Percentiles rank a stretch among this genome's conserved stretches.
These are phyloP conservation scores for Drosophila suzukii DNA, from an alignment of 1,140 invertebrate species.

Conservation along the genomic window DNA sequence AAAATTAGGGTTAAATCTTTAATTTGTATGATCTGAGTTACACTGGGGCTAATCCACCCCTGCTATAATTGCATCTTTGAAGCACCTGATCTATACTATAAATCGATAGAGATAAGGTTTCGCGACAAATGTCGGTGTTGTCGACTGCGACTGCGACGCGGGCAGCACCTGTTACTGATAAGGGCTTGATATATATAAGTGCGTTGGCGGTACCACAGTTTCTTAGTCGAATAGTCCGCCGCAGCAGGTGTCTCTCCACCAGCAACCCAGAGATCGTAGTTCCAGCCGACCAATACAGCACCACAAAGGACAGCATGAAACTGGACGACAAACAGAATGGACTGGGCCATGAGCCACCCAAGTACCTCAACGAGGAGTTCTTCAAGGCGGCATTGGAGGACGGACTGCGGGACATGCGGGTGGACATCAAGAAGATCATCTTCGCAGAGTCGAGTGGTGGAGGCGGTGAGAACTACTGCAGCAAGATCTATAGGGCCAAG, in stretches of 20 bases:
- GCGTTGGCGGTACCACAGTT: slow-evolving; percentile 52
- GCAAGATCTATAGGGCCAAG: slow-evolving; percentile 75
- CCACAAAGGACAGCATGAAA: slow-evolving; percentile 42
- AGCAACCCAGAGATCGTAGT: background rate
- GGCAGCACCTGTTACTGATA: slow-evolving; percentile 29
- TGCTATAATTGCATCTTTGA: background rate
- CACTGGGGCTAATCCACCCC: background rate
- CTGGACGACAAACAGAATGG: slow-evolving; percentile 43
- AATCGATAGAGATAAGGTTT: slow-evolving; percentile 29
- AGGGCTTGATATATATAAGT: slow-evolving; percentile 64
- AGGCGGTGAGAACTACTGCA: slow-evolving; percentile 80
- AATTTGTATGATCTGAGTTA: no score
- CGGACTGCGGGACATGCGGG: slow-evolving; percentile 68
- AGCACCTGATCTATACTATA: slow-evolving; percentile 15
- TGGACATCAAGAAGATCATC: slow-evolving; percentile 78
- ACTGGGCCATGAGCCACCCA: slow-evolving; percentile 48
- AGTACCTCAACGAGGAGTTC: slow-evolving; percentile 76
- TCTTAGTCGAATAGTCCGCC: slow-evolving; percentile 38
- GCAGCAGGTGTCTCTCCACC: slow-evolving; percentile 24
- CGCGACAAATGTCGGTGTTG: background rate
- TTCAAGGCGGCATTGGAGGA: slow-evolving; percentile 78
- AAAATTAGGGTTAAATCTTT: no score
- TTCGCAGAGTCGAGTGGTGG: slow-evolving; percentile 71
- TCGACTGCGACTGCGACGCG: slow-evolving; percentile 18
- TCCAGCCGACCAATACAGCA: no score